Percentiles rank a stretch among this genome's conserved stretches.
These are phyloP conservation scores for Cassiopea andromeda DNA, from an alignment of 30 jellyfish, hydroid and myxozoan genomes.

Conservation along the genomic window DNA sequence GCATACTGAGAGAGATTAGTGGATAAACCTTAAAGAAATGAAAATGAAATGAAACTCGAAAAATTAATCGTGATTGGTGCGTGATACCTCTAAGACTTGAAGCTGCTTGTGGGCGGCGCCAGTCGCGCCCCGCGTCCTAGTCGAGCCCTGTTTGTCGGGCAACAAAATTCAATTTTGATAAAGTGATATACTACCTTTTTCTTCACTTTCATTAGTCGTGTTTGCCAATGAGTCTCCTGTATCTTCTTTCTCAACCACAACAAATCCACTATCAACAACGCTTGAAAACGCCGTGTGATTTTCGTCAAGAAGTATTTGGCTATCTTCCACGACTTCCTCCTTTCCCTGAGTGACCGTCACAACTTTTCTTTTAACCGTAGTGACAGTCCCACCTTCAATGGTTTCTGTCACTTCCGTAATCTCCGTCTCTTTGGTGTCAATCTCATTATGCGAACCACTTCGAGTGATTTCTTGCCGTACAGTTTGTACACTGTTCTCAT, in stretches of 20 bases:
- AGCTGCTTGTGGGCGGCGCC: too few species aligned
- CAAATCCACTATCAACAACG: conserved; percentile 63
- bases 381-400: conserved; percentile 64
- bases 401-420: conserved; percentile 75
- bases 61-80: too few species aligned
- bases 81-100: too few species aligned
- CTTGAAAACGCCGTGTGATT: conserved; percentile 28
- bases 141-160: too few species aligned
- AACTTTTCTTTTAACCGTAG: conserved; percentile 73
- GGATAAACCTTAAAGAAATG: too few species aligned
- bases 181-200: not conserved
- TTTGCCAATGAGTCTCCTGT: not conserved
- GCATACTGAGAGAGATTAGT: too few species aligned
- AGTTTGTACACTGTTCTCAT: conserved; percentile 47
- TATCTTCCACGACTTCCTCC: conserved; percentile 71
- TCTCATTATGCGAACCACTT: conserved; percentile 58
- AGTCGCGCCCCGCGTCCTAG: too few species aligned
- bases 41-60: too few species aligned
- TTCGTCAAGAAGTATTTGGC: conserved; percentile 61
- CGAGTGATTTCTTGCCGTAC: conserved; percentile 67
- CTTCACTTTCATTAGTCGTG: conserved; percentile 8
- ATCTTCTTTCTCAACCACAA: conserved; percentile 72
- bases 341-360: conserved; percentile 74
- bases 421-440: conserved; percentile 61
- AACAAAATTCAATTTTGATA: not conserved